These are phyloP conservation scores for Tapirus indicus DNA, from an alignment of 2,797 vertebrate genomes.

Conservation along the genomic window DNA sequence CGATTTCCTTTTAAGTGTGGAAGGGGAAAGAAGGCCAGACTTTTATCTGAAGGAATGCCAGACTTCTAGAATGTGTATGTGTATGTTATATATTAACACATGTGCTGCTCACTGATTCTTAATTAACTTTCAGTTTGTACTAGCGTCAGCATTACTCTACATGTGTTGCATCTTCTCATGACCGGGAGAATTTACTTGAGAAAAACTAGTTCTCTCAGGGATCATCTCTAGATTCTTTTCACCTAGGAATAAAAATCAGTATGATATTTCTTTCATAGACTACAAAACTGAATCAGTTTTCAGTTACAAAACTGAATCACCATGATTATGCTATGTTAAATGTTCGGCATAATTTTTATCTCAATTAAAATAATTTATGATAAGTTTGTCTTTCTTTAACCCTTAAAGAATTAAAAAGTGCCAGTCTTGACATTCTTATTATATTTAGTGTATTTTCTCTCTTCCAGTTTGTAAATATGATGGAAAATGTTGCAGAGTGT, in stretches of 20 bases:
- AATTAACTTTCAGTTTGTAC: background rate
- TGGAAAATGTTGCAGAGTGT: background rate
- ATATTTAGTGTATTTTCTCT: slow-evolving; percentile 23
- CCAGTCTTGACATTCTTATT: background rate
- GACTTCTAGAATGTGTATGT: background rate
- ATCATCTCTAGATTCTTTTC: background rate
- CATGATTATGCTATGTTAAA: slow-evolving; percentile 43
- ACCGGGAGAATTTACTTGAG: background rate
- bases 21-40: background rate
- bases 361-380: background rate
- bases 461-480: slow-evolving; percentile 35
- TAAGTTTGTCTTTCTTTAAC: slow-evolving; percentile 30
- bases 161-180: background rate
- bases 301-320: background rate
- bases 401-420: background rate
- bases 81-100: background rate
- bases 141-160: background rate
- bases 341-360: slow-evolving; percentile 27
- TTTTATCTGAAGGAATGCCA: background rate
- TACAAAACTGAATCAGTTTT: background rate
- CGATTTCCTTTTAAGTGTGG: background rate
- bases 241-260: slow-evolving; percentile 14
- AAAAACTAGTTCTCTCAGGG: background rate
- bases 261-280: background rate
- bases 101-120: background rate